These are phyloP conservation scores for Melolontha melolontha DNA, from an alignment of 2,888 invertebrate species.

Conservation along the genomic window DNA sequence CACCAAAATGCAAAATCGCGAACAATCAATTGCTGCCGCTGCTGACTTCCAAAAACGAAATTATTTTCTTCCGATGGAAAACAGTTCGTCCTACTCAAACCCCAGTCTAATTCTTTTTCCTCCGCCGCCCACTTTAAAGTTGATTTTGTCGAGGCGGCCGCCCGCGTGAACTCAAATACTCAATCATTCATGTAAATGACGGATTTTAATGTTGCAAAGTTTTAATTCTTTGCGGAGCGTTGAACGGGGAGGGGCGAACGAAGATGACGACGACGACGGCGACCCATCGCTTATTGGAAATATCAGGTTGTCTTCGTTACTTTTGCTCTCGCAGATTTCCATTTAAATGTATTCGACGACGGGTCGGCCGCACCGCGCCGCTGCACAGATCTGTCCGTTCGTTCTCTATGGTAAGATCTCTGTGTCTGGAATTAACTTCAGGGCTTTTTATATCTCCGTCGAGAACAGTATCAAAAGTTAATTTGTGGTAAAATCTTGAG, in stretches of 20 bases:
- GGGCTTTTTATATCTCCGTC: conserved; percentile 65
- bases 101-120: too few species aligned
- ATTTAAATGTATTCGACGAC: conserved; percentile 63
- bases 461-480: conserved; percentile 67
- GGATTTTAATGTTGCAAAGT: conserved; percentile 65
- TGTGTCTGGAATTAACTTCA: conserved; percentile 60
- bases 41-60: conserved; percentile 60
- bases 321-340: conserved; percentile 56
- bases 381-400: conserved; percentile 41
- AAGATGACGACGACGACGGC: neutral
- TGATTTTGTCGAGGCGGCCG: too few species aligned
- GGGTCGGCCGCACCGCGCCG: conserved; percentile 52
- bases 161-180: conserved; percentile 46
- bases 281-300: neutral
- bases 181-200: conserved; percentile 66
- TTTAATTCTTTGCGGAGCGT: conserved; percentile 58
- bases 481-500: conserved; percentile 66
- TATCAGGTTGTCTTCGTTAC: conserved; percentile 49
- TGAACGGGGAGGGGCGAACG: conserved; percentile 34
- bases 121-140: too few species aligned
- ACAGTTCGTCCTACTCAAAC: too few species aligned
- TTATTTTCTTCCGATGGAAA: conserved; percentile 55
- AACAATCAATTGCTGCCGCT: conserved; percentile 40
- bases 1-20: conserved; percentile 62
- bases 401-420: conserved; percentile 50